Evolutionary conservation across 2,113 vertebrate species (phyloP), one percentile per base, ranked within the genome.

Genomic region (Myiagra hebetior): DNA sequence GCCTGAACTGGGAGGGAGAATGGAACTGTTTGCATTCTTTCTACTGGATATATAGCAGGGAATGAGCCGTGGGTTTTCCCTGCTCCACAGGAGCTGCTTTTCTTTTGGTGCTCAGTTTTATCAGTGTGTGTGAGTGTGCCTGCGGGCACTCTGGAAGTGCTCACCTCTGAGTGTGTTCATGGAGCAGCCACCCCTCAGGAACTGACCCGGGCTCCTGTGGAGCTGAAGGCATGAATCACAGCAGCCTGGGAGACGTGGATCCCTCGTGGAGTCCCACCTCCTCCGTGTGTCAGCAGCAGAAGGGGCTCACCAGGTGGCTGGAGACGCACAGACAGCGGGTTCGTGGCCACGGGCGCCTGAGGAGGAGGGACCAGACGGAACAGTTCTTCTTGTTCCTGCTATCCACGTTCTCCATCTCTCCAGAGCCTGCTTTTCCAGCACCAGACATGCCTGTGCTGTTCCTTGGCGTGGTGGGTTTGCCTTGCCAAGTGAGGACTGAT

Each of bases 361-460:
- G 91, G 86, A 80, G 78, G 69, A 70, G 82, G 75, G 85, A 96
- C 91, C 95, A 95, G 96, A 92, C 69, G n/a, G 93, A 92, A 93
- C 92, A 68, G 94, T 96, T 96, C 92, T 97, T 91, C 94, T 87
- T 92, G 91, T 96, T 97, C 92, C 80, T 95, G 83, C 85, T 95
- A 87, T 93, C 92, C 91, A 15, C 23, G 1, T 67, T 91, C 67
- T 33, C 7, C 0, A 81, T 96, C 95, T 96, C 78, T 33, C 83
- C 80, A 57, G 74, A 90, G 86, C 91, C 73, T 92, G 83, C 83
- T 87, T 64, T 94, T 78, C 85, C 94, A 82, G 83, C 91, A 69
- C 4, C 89, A 56, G 14, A 72, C 91, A 69, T 86, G 88, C 83
- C 91, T 30, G 41, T 89, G 76, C 93, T 92, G 53, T 87, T 91